Base-by-base conservation (phyloP, 2,113 vertebrate species). In the Dasyornis broadbenti region DNA sequence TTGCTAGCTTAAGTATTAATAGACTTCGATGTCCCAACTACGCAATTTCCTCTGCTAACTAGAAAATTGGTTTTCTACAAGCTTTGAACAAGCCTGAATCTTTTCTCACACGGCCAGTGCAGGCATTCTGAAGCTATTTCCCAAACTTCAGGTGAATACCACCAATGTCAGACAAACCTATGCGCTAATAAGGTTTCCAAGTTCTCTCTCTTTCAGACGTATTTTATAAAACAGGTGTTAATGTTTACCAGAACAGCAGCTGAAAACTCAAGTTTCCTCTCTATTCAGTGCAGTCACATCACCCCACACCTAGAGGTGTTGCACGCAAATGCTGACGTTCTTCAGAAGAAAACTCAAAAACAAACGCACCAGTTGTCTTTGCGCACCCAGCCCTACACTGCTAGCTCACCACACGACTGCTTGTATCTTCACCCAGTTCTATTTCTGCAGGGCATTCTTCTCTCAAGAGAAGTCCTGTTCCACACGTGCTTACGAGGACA, bases 401-500 rank as follows among this genome's bases (percentile, higher is more conserved):
- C 26, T 57, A 45, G 56, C 31, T 35, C 69, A 60, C 26, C 35
- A 59, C 23, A 33, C 0, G 6, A 39, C 31, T 10, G 8, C n/a
- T 33, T 52, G 23, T 40, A 39, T 28, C 20, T 77, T 45, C n/a
- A 77, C 22, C 7, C 71, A 64, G 47, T 40, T 89, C 28, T 82
- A 27, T 20, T 75, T 66, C 5, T 63, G 56, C 44, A 57, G 40
- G 37, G 59, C 15, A 10, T 40, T 78, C 35, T 54, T 72, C 64
- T 60, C 45, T 22, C 18, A 70, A n/a, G 54, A 53, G n/a, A 45
- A 45, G n/a, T n/a, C 28, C 15, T 57, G 82, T 66, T 49, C 56
- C 37, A 40, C 7, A 50, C 5, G 18, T 2, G 3, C 33, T 79
- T 53, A 44, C 0, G 0, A 82, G 15, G 30, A 63, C 45, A 52